Percentiles rank a stretch among this genome's conserved stretches.
phyloP scores from a whole-genome alignment of 2,888 invertebrate species.

The Andrena chrysosceles region DNA sequence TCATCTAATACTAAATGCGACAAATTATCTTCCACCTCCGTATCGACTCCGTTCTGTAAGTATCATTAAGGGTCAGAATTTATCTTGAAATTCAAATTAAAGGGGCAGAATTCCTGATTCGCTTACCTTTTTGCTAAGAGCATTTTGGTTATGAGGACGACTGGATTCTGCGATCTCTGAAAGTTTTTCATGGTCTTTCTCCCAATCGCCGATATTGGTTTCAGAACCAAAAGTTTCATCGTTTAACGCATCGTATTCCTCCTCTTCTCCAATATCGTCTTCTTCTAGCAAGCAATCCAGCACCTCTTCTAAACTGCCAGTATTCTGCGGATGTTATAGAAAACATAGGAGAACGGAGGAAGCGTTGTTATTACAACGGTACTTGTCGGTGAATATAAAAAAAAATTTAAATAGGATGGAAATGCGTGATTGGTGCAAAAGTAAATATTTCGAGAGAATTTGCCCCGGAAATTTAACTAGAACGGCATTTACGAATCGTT shows the following conservation, averaged over 20 bases:
- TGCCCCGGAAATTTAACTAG: not conserved
- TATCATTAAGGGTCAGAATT: not conserved
- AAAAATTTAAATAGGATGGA: not conserved
- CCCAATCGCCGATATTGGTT: constrained; percentile 90
- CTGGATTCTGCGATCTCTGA: constrained; percentile 87
- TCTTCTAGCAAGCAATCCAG: constrained; percentile 86
- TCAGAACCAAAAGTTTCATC: constrained; percentile 96
- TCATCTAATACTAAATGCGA: constrained; percentile 88
- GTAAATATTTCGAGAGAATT: not conserved
- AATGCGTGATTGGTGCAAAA: not conserved
- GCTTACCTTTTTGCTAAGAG: constrained; percentile 63
- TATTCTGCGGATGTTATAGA: constrained; percentile 38
- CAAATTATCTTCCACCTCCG: constrained; percentile 86
- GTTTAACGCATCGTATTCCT: constrained; percentile 96
- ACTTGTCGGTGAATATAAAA: not conserved
- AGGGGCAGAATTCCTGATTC: not conserved
- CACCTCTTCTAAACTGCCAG: constrained; percentile 78
- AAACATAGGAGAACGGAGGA: not conserved
- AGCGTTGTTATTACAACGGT: not conserved
- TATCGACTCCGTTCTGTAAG: constrained; percentile 77
- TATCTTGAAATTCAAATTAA: not conserved
- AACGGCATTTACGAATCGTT: not conserved
- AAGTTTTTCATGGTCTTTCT: constrained; percentile 90
- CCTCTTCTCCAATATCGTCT: constrained; percentile 89
- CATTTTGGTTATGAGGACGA: constrained; percentile 77